Conservation (phyloP, 2,113 vertebrate genomes). For the Ploceus nigricollis region DNA sequence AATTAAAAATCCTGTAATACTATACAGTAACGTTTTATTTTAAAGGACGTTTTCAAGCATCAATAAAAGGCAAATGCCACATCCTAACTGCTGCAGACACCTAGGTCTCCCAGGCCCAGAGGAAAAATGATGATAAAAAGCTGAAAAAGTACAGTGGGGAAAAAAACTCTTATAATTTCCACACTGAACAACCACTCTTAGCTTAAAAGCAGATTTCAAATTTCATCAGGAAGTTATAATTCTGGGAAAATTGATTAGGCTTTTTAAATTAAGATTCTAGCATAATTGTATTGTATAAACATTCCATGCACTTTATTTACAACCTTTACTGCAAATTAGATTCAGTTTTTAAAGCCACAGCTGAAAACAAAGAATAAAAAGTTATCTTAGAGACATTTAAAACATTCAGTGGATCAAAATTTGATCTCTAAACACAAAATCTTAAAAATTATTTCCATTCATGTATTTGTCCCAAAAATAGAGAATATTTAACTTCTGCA, state of each 20-base stretch:
- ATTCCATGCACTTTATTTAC: background rate
- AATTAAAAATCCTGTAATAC: rapidly evolving
- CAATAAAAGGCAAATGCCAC: background rate
- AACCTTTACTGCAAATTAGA: background rate
- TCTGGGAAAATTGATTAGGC: background rate
- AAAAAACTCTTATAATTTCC: background rate
- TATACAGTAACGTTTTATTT: background rate
- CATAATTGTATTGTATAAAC: background rate
- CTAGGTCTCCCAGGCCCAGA: background rate
- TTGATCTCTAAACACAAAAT: background rate
- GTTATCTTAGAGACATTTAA: background rate
- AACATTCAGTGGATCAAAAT: background rate
- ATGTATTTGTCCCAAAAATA: background rate
- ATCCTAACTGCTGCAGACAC: background rate
- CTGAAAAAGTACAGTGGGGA: background rate
- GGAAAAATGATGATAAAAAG: background rate
- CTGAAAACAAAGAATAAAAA: background rate
- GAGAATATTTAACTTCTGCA: background rate
- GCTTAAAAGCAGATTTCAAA: background rate
- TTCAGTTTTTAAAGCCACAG: background rate
- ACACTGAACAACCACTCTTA: background rate
- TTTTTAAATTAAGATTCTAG: background rate
- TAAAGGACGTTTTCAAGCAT: background rate
- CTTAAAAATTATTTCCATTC: background rate
- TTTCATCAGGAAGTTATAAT: background rate